These are phyloP conservation scores for Podiceps cristatus DNA, from an alignment of 2,113 vertebrate genomes.

Conservation along the genomic window DNA sequence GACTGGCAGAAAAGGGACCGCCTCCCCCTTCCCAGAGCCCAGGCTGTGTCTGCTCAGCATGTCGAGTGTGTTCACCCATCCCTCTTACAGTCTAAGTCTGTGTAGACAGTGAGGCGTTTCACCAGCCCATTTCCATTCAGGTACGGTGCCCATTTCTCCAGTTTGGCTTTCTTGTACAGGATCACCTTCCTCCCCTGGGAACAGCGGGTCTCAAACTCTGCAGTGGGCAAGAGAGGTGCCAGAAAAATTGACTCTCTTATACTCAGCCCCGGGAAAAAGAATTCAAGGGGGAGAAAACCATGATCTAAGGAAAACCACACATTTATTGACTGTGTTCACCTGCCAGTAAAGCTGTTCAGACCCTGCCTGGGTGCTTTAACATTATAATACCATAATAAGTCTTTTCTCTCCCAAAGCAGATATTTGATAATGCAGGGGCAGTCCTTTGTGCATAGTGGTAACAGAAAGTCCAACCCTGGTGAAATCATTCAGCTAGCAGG, in stretches of 20 bases:
- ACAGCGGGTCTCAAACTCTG: constrained; percentile 86
- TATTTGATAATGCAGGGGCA: background rate
- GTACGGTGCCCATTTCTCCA: constrained; percentile 84
- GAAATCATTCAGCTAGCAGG: background rate
- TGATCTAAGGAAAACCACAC: background rate
- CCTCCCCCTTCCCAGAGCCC: background rate
- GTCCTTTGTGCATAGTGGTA: background rate
- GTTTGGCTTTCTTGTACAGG: constrained; percentile 79
- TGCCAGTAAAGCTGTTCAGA: background rate
- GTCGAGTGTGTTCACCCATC: fast-evolving
- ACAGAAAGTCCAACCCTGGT: background rate
- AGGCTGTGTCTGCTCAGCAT: background rate
- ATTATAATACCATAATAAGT: background rate
- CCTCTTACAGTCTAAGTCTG: constrained; percentile 83
- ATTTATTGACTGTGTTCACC: background rate
- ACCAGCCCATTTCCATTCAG: constrained; percentile 80
- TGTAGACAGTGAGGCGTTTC: constrained; percentile 79
- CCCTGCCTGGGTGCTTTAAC: background rate
- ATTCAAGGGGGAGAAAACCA: background rate
- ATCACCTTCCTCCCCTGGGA: constrained; percentile 79
- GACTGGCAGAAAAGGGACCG: background rate
- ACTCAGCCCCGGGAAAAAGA: background rate
- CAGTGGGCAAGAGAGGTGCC: background rate
- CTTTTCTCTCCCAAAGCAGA: background rate
- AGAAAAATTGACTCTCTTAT: background rate